phyloP scores from a whole-genome alignment of 1,140 invertebrate species.

The Augochlora pura region DNA sequence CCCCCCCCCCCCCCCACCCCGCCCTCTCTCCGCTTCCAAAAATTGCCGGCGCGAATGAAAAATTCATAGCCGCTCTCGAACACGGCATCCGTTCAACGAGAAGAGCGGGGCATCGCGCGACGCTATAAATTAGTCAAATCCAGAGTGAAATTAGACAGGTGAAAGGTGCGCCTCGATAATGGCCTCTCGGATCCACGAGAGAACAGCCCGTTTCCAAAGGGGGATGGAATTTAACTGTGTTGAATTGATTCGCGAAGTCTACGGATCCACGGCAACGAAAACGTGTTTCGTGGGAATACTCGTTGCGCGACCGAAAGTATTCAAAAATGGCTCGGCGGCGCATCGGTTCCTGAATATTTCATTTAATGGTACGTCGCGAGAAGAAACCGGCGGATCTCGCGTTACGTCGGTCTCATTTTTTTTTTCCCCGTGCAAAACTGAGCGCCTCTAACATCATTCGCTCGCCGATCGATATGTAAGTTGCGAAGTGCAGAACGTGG shows the following conservation, averaged over 20 bases:
- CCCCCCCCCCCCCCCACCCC: too few species aligned
- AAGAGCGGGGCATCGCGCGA: too few species aligned
- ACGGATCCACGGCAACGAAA: not conserved
- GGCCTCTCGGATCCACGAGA: not conserved
- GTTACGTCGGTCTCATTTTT: not conserved
- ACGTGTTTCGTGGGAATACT: not conserved
- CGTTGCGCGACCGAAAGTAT: not conserved
- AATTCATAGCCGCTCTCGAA: too few species aligned
- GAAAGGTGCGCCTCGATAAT: not conserved
- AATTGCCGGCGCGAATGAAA: too few species aligned
- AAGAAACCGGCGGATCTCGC: not conserved
- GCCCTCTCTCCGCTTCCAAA: too few species aligned
- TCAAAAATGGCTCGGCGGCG: not conserved
- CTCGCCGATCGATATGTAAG: not conserved
- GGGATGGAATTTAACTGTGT: not conserved
- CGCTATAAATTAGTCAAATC: not conserved
- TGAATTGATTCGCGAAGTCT: not conserved
- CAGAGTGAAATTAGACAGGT: not conserved
- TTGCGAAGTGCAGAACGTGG: not conserved
- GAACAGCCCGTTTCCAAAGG: not conserved
- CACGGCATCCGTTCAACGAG: not conserved
- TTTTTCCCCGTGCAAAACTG: not conserved
- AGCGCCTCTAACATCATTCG: not conserved
- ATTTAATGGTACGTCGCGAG: not conserved
- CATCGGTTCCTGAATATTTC: conserved; percentile 24